These are phyloP conservation scores for Andrena fulva DNA, from an alignment of 2,888 invertebrate genomes.

Conservation along the genomic window DNA sequence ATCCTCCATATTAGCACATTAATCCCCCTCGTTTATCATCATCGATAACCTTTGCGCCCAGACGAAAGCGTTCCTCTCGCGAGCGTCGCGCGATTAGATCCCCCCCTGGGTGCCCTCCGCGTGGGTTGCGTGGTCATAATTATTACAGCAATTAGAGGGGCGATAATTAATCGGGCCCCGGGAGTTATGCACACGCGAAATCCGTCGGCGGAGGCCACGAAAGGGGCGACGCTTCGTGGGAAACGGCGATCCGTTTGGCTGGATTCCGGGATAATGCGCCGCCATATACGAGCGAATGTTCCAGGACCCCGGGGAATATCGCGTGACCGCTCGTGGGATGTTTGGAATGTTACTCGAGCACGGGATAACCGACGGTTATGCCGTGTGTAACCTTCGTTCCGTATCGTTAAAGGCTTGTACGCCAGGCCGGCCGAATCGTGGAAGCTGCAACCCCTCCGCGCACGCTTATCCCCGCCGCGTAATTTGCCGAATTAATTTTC, in stretches of 20 bases:
- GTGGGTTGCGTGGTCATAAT: constrained; percentile 69
- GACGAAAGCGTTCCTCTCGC: constrained; percentile 18
- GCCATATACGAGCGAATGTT: constrained; percentile 71
- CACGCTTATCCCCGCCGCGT: constrained; percentile 67
- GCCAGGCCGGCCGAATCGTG: constrained; percentile 47
- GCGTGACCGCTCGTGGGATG: constrained; percentile 76
- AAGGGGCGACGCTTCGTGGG: constrained; percentile 69
- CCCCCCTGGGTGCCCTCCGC: neutral
- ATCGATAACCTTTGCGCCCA: constrained; percentile 26
- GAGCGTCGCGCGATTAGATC: constrained; percentile 34
- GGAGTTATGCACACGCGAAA: constrained; percentile 76
- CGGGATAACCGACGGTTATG: constrained; percentile 73
- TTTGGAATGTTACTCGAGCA: constrained; percentile 74
- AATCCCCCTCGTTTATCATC: constrained; percentile 13
- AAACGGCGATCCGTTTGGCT: constrained; percentile 71
- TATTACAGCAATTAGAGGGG: constrained; percentile 76
- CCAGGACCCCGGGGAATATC: constrained; percentile 70
- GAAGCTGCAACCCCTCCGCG: constrained; percentile 52
- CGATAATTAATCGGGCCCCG: constrained; percentile 78
- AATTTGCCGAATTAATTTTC: constrained; percentile 74
- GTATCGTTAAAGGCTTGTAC: constrained; percentile 68
- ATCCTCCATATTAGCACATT: neutral
- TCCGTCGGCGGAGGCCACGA: constrained; percentile 55
- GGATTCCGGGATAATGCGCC: constrained; percentile 72
- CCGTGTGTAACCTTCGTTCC: constrained; percentile 70